phyloP scores from a whole-genome alignment of 2,888 invertebrate species.

The Atherix ibis region DNA sequence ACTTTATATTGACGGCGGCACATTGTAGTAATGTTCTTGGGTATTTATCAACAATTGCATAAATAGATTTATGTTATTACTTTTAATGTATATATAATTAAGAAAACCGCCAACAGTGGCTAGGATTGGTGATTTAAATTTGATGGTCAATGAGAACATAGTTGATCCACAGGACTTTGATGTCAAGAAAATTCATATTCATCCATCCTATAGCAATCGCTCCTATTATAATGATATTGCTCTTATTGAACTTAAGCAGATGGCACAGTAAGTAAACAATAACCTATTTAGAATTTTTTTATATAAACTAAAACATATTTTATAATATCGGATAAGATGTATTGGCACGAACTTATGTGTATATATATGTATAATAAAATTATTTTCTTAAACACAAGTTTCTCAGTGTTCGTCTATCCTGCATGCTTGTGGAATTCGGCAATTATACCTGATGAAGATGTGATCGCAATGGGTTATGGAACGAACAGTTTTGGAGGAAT shows the following conservation, averaged over 20 bases:
- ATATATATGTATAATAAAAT: conserved; percentile 19
- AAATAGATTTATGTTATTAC: conserved; percentile 4
- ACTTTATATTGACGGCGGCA: conserved; percentile 40
- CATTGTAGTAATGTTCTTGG: conserved; percentile 33
- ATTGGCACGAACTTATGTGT: too few species aligned
- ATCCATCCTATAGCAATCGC: conserved; percentile 36
- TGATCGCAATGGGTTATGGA: conserved; percentile 48
- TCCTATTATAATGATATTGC: conserved; percentile 44
- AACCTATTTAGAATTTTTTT: too few species aligned
- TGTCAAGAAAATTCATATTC: conserved; percentile 31
- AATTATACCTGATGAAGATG: conserved; percentile 27
- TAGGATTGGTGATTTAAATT: conserved; percentile 36
- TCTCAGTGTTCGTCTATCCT: conserved; percentile 30
- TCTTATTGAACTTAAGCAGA: conserved; percentile 32
- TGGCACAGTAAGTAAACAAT: too few species aligned
- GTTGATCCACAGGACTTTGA: conserved; percentile 29
- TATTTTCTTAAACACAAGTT: conserved; percentile 2
- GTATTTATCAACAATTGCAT: conserved; percentile 13
- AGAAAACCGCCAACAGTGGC: conserved; percentile 36
- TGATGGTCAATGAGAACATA: conserved; percentile 17
- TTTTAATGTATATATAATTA: conserved; percentile 8
- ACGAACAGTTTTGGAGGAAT: conserved; percentile 31
- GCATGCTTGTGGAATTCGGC: conserved; percentile 38
- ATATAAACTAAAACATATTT: too few species aligned
- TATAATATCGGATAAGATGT: too few species aligned